These are phyloP conservation scores for Diarsia brunnea DNA, from an alignment of 2,888 invertebrate genomes.

Conservation along the genomic window DNA sequence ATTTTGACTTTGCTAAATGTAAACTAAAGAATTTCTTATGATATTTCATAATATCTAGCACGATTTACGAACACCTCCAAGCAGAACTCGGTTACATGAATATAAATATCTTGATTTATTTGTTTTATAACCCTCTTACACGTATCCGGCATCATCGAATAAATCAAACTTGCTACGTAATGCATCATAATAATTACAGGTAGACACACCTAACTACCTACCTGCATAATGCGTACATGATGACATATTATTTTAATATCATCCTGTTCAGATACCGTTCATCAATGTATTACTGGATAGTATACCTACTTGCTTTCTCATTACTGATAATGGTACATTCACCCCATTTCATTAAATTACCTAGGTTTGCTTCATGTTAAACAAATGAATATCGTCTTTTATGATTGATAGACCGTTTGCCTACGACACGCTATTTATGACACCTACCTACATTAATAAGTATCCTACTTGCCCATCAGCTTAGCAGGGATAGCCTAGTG, in stretches of 20 bases:
- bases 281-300: neutral
- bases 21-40: too few relatives aligned
- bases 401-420: neutral
- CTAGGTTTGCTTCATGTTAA: neutral
- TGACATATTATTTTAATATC: conserved; percentile 8
- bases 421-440: neutral
- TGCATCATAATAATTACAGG: neutral
- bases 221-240: neutral
- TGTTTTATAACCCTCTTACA: neutral
- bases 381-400: neutral
- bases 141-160: neutral
- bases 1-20: neutral
- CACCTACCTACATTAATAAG: neutral
- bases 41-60: neutral
- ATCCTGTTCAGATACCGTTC: conserved; percentile 12
- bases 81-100: neutral
- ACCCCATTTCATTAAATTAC: conserved; percentile 26
- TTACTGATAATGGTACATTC: conserved; percentile 44
- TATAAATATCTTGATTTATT: neutral
- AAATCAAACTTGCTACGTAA: neutral
- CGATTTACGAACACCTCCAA: neutral
- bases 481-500: too few relatives aligned
- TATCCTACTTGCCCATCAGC: too few relatives aligned
- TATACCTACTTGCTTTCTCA: conserved; percentile 9
- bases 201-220: neutral